Base-by-base conservation (phyloP, 2,113 vertebrate genomes). In the Peucedramus taeniatus region DNA sequence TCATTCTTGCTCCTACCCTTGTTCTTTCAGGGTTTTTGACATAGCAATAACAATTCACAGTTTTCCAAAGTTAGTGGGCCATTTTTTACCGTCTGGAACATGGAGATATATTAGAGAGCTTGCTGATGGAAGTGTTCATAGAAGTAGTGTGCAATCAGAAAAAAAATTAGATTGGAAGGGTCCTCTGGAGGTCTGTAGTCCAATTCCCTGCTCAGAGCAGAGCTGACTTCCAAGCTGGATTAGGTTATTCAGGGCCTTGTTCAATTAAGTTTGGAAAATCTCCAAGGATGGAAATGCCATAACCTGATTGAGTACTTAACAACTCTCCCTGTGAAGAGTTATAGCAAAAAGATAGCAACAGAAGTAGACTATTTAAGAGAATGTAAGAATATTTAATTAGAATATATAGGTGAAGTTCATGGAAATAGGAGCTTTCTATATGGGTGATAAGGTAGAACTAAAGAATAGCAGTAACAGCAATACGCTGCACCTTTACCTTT, bases 191-290 rank as follows among this genome's bases (percentile, higher is more conserved):
- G 91, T 89, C 94, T 83, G 21, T 74, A 89, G 72, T 89, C 76
- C 47, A 95, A 96, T 94, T 96, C 96, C 86, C 94, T 81, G n/a
- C 80, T 94, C 80, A 78, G 64, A 92, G 76, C 56, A 1, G 76
- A 60, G 72, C 93, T 84, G 86, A 89, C 80, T 93, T 95, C 86
- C 94, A 97, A 87, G 94, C 44, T 83, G 89, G 80, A 93, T 93
- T 88, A 92, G 86, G 91, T 96, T 94, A 94, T 78, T 96, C 28
- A 31, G 95, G 91, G 77, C 95, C 83, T 96, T 93, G 80, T 97
- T 97, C 96, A 96, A 95, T 97, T 96, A 95, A 94, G 80, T 96
- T 97, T 89, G 79, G 51, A 95, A 94, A 95, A 89, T 94, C 94
- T 95, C 93, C 13, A 51, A 87, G 96, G 96, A 94, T 83, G 56